Conservation (phyloP, 2,888 invertebrate genomes). For the Lamproptera curius region DNA sequence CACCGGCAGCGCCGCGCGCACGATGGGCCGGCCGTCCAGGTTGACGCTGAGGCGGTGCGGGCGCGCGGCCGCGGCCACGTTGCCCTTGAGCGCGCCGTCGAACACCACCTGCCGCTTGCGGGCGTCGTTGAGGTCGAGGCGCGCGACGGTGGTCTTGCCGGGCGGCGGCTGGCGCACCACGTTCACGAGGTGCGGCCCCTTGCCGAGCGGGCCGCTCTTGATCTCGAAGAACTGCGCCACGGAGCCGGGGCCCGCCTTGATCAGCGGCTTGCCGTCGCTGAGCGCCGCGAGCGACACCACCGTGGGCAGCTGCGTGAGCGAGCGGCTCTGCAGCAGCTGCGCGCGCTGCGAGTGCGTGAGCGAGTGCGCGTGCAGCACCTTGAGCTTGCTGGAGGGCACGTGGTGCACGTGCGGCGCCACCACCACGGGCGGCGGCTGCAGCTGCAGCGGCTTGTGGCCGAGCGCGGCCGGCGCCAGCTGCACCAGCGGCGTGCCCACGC, state of each 20-base stretch:
- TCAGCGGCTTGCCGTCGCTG: slow-evolving; percentile 43
- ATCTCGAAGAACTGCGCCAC: slow-evolving; percentile 66
- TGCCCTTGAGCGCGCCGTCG: slow-evolving; percentile 39
- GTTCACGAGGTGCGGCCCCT: slow-evolving; percentile 64
- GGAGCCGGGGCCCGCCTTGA: slow-evolving; percentile 53
- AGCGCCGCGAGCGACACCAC: slow-evolving; percentile 59
- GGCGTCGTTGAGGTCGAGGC: slow-evolving; percentile 45
- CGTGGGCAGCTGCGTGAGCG: slow-evolving; percentile 43
- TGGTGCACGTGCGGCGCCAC: slow-evolving; percentile 48
- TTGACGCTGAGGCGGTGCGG: slow-evolving; percentile 46
- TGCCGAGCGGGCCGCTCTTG: slow-evolving; percentile 57
- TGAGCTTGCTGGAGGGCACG: slow-evolving; percentile 53
- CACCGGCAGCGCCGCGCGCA: slow-evolving; percentile 39
- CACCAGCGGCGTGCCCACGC: slow-evolving; percentile 43
- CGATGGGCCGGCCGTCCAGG: slow-evolving; percentile 52
- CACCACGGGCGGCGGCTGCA: slow-evolving; percentile 36
- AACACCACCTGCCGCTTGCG: slow-evolving; percentile 45
- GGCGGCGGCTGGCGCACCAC: slow-evolving; percentile 59
- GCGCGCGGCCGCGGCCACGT: slow-evolving; percentile 31
- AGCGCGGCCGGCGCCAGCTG: slow-evolving; percentile 41
- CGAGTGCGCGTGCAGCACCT: slow-evolving; percentile 61
- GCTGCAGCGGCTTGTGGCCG: slow-evolving; percentile 41
- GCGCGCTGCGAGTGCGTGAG: slow-evolving; percentile 53
- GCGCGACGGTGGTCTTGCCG: slow-evolving; percentile 43
- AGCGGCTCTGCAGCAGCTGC: slow-evolving; percentile 50